phyloP scores from a whole-genome alignment of 2,113 vertebrate species.

The Balaeniceps rex region DNA sequence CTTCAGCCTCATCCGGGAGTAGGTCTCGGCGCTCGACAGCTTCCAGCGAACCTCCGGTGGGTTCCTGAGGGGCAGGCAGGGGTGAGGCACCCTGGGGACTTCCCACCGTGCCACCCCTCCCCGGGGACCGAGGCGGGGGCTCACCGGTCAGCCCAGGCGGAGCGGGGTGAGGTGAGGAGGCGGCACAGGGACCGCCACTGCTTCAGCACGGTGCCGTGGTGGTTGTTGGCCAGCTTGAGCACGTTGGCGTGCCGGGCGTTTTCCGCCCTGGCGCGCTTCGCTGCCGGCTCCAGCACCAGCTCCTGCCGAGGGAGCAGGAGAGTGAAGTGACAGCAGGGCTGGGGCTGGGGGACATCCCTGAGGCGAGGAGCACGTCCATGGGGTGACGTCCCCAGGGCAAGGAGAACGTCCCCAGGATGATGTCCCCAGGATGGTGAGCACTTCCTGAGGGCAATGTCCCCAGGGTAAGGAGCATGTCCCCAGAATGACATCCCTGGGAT shows the following conservation, averaged over 20 bases:
- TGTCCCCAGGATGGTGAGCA: neutral
- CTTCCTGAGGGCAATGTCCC: no score
- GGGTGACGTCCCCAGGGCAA: neutral
- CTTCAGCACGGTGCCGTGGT: slow-evolving; percentile 82
- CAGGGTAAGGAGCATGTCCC: neutral
- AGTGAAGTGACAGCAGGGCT: neutral
- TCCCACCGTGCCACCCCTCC: rapidly evolving
- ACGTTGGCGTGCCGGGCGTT: slow-evolving; percentile 74
- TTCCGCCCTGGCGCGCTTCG: slow-evolving; percentile 78
- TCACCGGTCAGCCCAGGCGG: slow-evolving; percentile 89
- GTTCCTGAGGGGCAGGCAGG: slow-evolving; percentile 51
- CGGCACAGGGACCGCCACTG: slow-evolving; percentile 87
- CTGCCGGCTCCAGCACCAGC: slow-evolving; percentile 79
- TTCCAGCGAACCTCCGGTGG: slow-evolving; percentile 83
- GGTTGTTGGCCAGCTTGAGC: slow-evolving; percentile 84
- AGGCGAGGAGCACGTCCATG: neutral
- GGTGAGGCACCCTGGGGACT: neutral
- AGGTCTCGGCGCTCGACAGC: slow-evolving; percentile 89
- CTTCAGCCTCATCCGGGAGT: slow-evolving; percentile 95
- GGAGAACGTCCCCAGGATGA: neutral
- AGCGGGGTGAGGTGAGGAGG: slow-evolving; percentile 84
- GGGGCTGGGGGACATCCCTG: neutral
- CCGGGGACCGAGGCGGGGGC: rapidly evolving
- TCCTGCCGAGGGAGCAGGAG: slow-evolving; percentile 65
- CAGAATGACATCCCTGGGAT: rapidly evolving